Base-by-base conservation (phyloP, 2,888 invertebrate species). In the Sinhomidia bicolor region DNA sequence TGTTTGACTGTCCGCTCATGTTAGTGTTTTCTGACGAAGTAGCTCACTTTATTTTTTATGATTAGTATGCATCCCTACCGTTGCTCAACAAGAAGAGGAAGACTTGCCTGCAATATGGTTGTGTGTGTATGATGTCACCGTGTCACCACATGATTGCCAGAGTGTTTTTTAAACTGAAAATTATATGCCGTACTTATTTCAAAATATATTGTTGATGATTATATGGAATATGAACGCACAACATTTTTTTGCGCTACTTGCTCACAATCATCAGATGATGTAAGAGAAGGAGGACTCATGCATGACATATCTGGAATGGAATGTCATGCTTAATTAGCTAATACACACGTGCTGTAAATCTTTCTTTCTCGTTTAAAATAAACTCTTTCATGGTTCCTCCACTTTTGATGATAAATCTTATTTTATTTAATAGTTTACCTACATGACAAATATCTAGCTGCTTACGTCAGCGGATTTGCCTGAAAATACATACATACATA, bases 291-390 rank as follows among this genome's bases (percentile, higher is more conserved):
- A 57, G 32, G 65, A 68, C 20, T 83, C 83, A 20, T 36, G 29
- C 71, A 80, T 80, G 82, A 87, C 82, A 83, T 57, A 74, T 82
- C 78, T 82, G 82, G 78, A 79, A 82, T 81, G 47, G 54, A 82
- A 36, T 82, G 65, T 36, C 82, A 68, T 62, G 54, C 82, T 82
- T 82, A 88, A 88, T 88, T 88, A 82, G 78, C 65, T 54, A 41
- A 41, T 78, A 65, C 82, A 82, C 82, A 78, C 82, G 82, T 82
- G 88, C 78, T 82, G 57, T 36, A 78, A 78, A 78, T 78, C 32
- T 57, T 1, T 32, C 36, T n/a, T n/a, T n/a, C n/a, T n/a, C 9
- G 76, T 54, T 76, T 29, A 51, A 76, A 76, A 76, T 51, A 54
- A 17, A 36, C n/a, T n/a, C 10, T 7, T 76, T 44, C 36, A 10